These are phyloP conservation scores for Xanthia togata DNA, from an alignment of 2,888 invertebrate genomes.

Conservation along the genomic window DNA sequence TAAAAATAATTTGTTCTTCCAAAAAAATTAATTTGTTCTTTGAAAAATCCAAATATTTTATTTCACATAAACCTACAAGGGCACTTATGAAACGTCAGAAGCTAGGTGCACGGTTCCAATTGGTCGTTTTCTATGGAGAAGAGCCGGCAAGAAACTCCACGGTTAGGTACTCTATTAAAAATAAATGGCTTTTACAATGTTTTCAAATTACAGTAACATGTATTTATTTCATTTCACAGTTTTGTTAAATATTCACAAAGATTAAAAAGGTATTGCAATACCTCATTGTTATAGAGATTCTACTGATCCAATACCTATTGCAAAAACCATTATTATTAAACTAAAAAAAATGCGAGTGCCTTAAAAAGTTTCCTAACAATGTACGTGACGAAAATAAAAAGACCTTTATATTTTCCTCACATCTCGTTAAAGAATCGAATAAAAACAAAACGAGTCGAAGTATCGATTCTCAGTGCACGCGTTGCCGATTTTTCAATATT, in stretches of 20 bases:
- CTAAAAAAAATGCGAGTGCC: background rate
- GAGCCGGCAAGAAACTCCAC: no score
- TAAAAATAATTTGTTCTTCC: background rate
- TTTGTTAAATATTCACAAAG: no score
- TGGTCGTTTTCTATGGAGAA: no score
- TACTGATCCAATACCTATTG: background rate
- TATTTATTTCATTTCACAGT: no score
- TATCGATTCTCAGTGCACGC: constrained; percentile 47
- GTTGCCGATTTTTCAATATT: constrained; percentile 47
- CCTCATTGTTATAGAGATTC: background rate
- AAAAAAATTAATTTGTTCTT: background rate
- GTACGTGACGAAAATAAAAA: constrained; percentile 36
- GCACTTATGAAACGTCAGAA: no score
- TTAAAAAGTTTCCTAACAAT: constrained; percentile 17
- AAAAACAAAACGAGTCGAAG: constrained; percentile 27
- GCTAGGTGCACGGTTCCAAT: no score
- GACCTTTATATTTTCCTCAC: constrained; percentile 18
- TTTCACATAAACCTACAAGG: no score
- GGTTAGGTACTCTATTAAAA: no score
- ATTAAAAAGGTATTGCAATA: background rate
- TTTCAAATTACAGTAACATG: no score
- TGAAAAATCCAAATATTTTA: no score
- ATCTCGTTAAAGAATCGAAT: constrained; percentile 22
- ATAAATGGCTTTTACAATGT: no score
- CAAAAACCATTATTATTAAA: constrained; percentile 12